Base-by-base conservation (phyloP, 2,797 vertebrate species). In the Ispidina picta region DNA sequence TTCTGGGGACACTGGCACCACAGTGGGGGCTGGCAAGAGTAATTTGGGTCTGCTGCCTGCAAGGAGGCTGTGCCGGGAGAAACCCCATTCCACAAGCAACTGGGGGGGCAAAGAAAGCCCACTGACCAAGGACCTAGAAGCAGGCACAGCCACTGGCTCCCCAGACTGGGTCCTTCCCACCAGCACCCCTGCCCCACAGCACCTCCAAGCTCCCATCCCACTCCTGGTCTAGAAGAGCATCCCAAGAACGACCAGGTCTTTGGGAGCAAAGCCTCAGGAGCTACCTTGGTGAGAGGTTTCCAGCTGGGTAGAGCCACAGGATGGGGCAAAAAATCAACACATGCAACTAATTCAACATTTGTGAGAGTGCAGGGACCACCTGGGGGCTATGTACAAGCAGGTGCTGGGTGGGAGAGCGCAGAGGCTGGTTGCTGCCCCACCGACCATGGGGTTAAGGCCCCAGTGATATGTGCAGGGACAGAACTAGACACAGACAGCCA, bases 301-400 rank as follows among this genome's bases (percentile, higher is more conserved):
- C 64, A 81, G 72, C 49, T 35, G 56, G 52, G 9, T 51, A 77
- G 29, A 85, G 84, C 78, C 10, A 17, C 56, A n/a, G 71, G 31
- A 51, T 5, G 5, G 20, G 51, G 82, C 7, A 7, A 31, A 21
- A 58, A 84, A 73, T 6, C 17, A 44, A 77, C 64, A 90, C 95
- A 94, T 89, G 94, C 95, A 95, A 76, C 49, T 49, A 73, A 39
- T 33, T 51, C 51, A 55, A 59, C 5, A 8, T 66, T 12, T 46
- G 73, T 82, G 72, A 69, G 2, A 11, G 21, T 2, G 16, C 2
- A 8, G 75, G 63, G 68, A 59, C 15, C 1, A 12, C 74, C 69
- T 1, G 0, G 55, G 83, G 78, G 71, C 72, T 96, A 95, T 96
- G 79, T 94, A 96, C 94, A 96, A 93, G 78, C 39, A 66, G 77